These are phyloP conservation scores for Pseudomyrmex flavicornis DNA, from an alignment of 1,140 invertebrate genomes.

Conservation along the genomic window DNA sequence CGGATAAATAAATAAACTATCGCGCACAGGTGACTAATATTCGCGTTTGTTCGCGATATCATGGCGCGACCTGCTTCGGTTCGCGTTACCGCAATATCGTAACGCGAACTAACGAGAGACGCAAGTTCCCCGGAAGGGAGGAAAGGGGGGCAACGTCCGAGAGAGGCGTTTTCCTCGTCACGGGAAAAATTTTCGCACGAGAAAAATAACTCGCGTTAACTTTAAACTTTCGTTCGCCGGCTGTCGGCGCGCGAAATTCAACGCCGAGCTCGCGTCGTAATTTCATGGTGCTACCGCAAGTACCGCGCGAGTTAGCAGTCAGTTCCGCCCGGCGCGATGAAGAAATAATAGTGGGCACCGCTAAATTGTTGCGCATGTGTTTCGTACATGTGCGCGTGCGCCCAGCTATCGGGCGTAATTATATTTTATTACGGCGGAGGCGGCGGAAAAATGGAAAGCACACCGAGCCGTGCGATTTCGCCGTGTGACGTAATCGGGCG, in stretches of 20 bases:
- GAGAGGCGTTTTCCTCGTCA: not conserved
- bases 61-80: not conserved
- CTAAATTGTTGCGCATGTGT: slow-evolving; percentile 4
- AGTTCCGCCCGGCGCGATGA: slow-evolving; percentile 17
- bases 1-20: slow-evolving; percentile 10
- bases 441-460: slow-evolving; percentile 23
- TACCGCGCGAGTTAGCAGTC: slow-evolving; percentile 3
- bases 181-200: not conserved
- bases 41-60: slow-evolving; percentile 21
- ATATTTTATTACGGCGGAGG: slow-evolving; percentile 37
- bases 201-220: slow-evolving; percentile 17
- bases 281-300: slow-evolving; percentile 13
- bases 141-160: slow-evolving; percentile 16
- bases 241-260: slow-evolving; percentile 3
- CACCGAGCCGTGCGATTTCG: slow-evolving; percentile 55
- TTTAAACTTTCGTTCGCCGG: not conserved
- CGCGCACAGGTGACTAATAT: slow-evolving; percentile 48
- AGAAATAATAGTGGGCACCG: slow-evolving; percentile 26
- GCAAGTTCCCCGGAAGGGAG: not conserved
- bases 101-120: slow-evolving; percentile 50
- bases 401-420: slow-evolving; percentile 39
- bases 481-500: slow-evolving; percentile 59
- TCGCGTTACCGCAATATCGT: not conserved
- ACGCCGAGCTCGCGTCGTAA: slow-evolving; percentile 1
- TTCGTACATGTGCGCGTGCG: not conserved